Evolutionary conservation across 2,888 invertebrate species (phyloP).

Genomic region (Epinotia brunnichana): DNA sequence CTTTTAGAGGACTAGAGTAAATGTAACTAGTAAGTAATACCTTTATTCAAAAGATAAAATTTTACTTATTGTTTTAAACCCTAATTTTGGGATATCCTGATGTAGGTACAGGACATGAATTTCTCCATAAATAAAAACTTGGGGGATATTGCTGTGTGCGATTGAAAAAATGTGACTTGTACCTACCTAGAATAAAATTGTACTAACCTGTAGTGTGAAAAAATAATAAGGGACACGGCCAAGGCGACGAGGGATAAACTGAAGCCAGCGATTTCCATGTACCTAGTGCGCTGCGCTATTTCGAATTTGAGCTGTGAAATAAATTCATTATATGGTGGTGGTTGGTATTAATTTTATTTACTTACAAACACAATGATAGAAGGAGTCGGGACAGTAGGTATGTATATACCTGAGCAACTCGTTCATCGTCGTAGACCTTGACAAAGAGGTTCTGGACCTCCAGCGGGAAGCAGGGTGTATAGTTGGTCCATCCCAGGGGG

Average conservation of each 20-base stretch:
- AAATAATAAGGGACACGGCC: slow-evolving; percentile 90
- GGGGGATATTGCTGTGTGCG: too few species aligned
- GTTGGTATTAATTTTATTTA: too few species aligned
- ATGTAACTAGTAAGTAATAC: too few species aligned
- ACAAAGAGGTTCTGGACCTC: slow-evolving; percentile 87
- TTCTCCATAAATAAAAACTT: too few species aligned
- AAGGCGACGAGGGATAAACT: slow-evolving; percentile 90
- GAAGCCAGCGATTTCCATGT: slow-evolving; percentile 92
- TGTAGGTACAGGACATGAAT: too few species aligned
- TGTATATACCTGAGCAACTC: slow-evolving; percentile 60
- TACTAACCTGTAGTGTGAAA: slow-evolving; percentile 90
- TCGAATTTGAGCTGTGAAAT: slow-evolving; percentile 84
- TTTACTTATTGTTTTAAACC: too few species aligned
- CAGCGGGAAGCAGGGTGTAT: slow-evolving; percentile 89
- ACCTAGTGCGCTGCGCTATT: slow-evolving; percentile 88
- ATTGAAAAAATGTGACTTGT: too few species aligned
- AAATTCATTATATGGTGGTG: background rate
- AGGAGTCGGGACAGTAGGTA: background rate
- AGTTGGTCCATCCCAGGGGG: slow-evolving; percentile 91
- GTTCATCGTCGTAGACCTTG: slow-evolving; percentile 83
- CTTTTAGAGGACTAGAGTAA: too few species aligned
- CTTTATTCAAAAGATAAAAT: too few species aligned
- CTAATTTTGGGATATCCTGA: too few species aligned
- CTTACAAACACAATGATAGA: too few species aligned
- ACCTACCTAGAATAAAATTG: background rate